Evolutionary conservation across 2,888 invertebrate genomes (phyloP), one percentile per base, ranked within the genome.

Genomic region (Alloplasta piceator): DNA sequence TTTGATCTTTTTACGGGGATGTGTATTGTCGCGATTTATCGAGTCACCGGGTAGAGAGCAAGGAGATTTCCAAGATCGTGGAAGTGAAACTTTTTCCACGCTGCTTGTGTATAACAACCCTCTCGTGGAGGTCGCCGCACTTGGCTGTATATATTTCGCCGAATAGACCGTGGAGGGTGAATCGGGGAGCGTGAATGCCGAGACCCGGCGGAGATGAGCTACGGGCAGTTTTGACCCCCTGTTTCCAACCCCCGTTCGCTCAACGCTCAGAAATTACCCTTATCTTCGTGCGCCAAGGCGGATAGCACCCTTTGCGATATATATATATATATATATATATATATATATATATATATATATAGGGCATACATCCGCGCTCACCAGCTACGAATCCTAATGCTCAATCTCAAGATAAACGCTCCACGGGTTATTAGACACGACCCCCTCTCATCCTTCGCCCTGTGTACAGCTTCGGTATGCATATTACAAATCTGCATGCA

Each of bases 371-470:
- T 58, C 41, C 52, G 52, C 60, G 55, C 85, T 84, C 85, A 84
- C 87, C 85, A 87, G 50, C 77, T 87, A 87, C 88, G 89, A 88
- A 90, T 91, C 90, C 88, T 90, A 89, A 90, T 90, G 89, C 89
- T 88, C 90, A 89, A 90, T 90, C 89, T 89, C 87, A 86, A 90
- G 90, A 90, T 90, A 90, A 90, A 90, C 90, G 90, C 83, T 85
- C 88, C 72, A 76, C 83, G 82, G 84, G 83, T 86, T 86, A 86
- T 86, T 86, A 86, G 85, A 83, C 84, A 75, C 83, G 76, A 75
- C 80, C 76, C 66, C 70, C 36, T 41, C 70, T 64, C 64, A 63
- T 63, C 74, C 71, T 63, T 63, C 66, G 64, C 56, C 36, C 50
- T 48, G 12, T 50, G 67, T 67, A 74, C 56, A 67, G 67, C 39